Percentiles rank a stretch among this genome's conserved stretches.
Evolutionary conservation across 2,113 vertebrate species (phyloP).

Genomic region (Sinosuthora webbiana): DNA sequence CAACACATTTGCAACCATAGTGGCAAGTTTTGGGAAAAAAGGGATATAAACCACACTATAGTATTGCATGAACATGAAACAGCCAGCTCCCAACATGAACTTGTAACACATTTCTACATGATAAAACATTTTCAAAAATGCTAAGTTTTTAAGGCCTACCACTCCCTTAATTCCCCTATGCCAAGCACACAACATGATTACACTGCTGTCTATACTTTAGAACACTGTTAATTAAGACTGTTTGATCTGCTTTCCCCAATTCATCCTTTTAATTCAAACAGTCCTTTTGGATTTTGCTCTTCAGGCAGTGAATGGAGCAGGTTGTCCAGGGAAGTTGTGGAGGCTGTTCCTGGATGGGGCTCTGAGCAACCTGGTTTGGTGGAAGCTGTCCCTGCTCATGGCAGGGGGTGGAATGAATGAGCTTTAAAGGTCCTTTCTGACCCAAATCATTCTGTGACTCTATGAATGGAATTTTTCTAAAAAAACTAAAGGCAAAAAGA

Average conservation of each 20-base stretch:
- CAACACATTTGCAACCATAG: not conserved
- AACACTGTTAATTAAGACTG: not conserved
- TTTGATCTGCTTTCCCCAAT: not conserved
- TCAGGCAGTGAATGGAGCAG: not conserved
- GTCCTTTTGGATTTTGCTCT: not conserved
- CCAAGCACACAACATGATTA: not conserved
- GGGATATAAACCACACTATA: not conserved
- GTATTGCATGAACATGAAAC: not conserved
- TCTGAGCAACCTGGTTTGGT: too few relatives aligned
- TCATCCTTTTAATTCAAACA: constrained; percentile 19
- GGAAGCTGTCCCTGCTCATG: not conserved
- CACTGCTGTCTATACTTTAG: not conserved
- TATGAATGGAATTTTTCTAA: not conserved
- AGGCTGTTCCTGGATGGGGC: not conserved
- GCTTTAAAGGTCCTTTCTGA: not conserved
- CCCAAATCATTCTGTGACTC: not conserved
- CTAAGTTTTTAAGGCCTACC: not conserved
- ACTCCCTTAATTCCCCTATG: not conserved
- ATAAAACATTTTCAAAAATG: not conserved
- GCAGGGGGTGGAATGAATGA: not conserved
- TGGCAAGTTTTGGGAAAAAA: not conserved
- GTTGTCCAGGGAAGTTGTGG: not conserved
- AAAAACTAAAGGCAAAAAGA: not conserved
- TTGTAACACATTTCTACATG: not conserved
- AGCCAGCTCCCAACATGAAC: not conserved